Evolutionary conservation across 2,888 invertebrate genomes (phyloP), one percentile per base, ranked within the genome.

Genomic region (Andrena trimmerana): DNA sequence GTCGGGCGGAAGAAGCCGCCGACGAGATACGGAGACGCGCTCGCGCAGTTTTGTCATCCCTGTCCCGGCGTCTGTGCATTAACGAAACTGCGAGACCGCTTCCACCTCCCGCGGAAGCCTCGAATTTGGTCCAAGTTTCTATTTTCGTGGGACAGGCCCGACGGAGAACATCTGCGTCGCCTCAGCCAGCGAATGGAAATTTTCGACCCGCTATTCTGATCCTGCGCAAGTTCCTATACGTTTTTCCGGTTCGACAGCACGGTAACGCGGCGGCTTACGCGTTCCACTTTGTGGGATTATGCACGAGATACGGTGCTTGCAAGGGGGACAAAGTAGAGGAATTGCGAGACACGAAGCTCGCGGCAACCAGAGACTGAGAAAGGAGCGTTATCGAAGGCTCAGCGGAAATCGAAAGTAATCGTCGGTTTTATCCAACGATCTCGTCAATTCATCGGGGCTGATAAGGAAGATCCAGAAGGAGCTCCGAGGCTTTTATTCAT

Each of bases 1-100:
- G 80, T 50, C 78, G 76, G 71, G 57, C 79, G 82, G 83, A 86
- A 89, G 77, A 52, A 78, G 69, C 78, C 63, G 81, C 82, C 81
- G 70, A 50, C 83, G 78, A 83, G 82, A 85, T 80, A 77, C 78
- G 78, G 78, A 74, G 83, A 70, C 81, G 81, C 82, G 77, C 86
- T 88, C 80, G 79, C 83, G 62, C 54, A 81, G 73, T 84, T 88
- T 82, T 83, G 81, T 81, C 86, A 78, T 27, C 27, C 66, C 10
- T 3, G 13, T 62, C 60, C 57, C 60, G 13, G 50, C 42, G 29
- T 6, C 31, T 36, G 5, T 8, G 20, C 36, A 33, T 63, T 63
- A 63, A 63, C 20, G 33, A 33, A 36, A 33, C 33, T 8, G 5
- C 20, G 20, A 24, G 27, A 57, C 0, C 24, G 57, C 24, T 20